Base-by-base conservation (phyloP, 2,797 vertebrate species). In the Diplodus sargus region DNA sequence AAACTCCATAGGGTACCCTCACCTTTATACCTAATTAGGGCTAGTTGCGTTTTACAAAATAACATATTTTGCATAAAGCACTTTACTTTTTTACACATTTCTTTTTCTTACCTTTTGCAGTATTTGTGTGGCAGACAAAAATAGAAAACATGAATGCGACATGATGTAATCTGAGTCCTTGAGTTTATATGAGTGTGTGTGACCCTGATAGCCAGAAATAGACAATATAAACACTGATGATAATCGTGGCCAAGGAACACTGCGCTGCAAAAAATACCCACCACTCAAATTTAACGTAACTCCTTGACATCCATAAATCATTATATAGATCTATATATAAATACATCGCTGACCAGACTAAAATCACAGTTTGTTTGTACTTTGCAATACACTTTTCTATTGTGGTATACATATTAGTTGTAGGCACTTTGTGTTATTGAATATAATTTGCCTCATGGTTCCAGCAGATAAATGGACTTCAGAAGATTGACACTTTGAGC, bases 141-240 rank as follows among this genome's bases (percentile, higher is more conserved):
- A 69, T 62, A 81, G 51, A 57, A 39, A 15, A 61, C 4, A 18
- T 70, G 43, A 66, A 60, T 69, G 78, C 43, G 58, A 23, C 18
- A 58, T 79, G 72, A 73, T 79, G 59, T 79, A 76, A 79, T 76
- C 45, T 28, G 0, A 22, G 52, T 59, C 23, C 25, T 9, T 62
- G 49, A 52, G 2, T 59, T 25, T 76, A 23, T 78, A 18, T 77
- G n/a, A 66, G 30, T 52, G 59, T 78, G 23, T 81, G 53, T 80
- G 54, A 52, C n/a, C 58, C 64, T 49, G 52, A 83, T 83, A 78
- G 78, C 78, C 78, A 82, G 72, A 81, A 86, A 85, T 86, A 81
- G 84, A 23, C 75, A 79, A 74, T 48, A 79, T 74, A 83, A 85
- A 85, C 87, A 87, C 34, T 69, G 79, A 83, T 81, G 61, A 45